Evolutionary conservation across 2,113 vertebrate genomes (phyloP).

Genomic region (Columba janthina): DNA sequence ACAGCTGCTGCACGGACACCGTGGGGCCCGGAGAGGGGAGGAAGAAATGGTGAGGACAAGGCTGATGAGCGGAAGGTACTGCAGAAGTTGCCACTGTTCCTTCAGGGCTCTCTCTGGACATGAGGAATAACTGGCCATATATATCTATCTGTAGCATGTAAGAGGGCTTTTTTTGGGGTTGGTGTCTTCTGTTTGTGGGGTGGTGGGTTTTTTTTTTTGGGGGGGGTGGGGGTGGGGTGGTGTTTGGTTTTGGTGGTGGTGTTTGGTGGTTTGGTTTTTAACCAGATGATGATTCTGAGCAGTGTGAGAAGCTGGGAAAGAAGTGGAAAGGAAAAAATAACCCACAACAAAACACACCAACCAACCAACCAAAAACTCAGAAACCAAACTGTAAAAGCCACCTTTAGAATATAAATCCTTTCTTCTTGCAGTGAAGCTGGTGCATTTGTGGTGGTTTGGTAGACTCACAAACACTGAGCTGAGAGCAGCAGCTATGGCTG

Average conservation of each 20-base stretch:
- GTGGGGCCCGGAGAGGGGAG: neutral
- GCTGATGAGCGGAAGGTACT: neutral
- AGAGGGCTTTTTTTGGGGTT: too few species aligned
- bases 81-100: neutral
- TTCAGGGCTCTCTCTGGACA: neutral
- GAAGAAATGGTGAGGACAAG: accelerated
- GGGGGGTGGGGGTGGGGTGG: too few species aligned
- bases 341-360: too few species aligned
- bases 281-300: neutral
- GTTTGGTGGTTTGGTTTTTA: neutral
- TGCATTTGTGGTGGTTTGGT: neutral
- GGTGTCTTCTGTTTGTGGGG: too few species aligned
- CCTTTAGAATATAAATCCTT: neutral
- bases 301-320: neutral
- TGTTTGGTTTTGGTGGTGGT: neutral
- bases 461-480: neutral
- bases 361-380: too few species aligned
- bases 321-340: too few species aligned
- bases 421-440: neutral
- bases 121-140: neutral
- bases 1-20: too few species aligned
- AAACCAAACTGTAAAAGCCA: neutral
- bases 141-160: too few species aligned
- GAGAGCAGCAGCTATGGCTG: neutral
- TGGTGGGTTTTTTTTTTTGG: too few species aligned